phyloP scores from a whole-genome alignment of 1,140 invertebrate genomes.

The Rhopalosiphum maidis region DNA sequence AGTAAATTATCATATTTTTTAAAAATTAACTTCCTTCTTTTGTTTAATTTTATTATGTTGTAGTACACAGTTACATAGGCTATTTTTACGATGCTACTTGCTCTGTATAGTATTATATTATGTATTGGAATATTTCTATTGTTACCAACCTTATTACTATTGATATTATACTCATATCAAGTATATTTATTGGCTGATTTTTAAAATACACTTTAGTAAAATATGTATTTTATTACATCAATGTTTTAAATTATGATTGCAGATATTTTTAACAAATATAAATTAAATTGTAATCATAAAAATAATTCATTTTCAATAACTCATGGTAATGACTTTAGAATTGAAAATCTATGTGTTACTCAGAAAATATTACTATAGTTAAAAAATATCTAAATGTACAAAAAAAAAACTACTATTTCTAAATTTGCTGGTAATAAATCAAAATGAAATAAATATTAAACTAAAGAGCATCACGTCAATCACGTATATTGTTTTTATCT shows the following conservation, averaged over 20 bases:
- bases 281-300: not conserved
- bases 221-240: not conserved
- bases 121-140: too few relatives aligned
- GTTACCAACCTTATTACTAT: too few relatives aligned
- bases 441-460: not conserved
- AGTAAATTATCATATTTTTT: conserved; percentile 22
- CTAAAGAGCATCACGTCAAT: not conserved
- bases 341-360: not conserved
- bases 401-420: not conserved
- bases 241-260: not conserved
- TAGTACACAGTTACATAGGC: not conserved
- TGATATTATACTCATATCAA: too few relatives aligned
- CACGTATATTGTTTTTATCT: not conserved
- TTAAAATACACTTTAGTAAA: not conserved
- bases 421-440: not conserved
- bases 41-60: too few relatives aligned
- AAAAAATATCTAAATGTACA: not conserved
- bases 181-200: too few relatives aligned
- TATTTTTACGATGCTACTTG: not conserved
- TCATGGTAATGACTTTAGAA: not conserved
- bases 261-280: not conserved
- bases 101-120: not conserved
- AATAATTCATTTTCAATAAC: not conserved
- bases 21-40: too few relatives aligned
- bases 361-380: not conserved